Evolutionary conservation across 2,113 vertebrate species (phyloP).

Genomic region (Perognathus longimembris): DNA sequence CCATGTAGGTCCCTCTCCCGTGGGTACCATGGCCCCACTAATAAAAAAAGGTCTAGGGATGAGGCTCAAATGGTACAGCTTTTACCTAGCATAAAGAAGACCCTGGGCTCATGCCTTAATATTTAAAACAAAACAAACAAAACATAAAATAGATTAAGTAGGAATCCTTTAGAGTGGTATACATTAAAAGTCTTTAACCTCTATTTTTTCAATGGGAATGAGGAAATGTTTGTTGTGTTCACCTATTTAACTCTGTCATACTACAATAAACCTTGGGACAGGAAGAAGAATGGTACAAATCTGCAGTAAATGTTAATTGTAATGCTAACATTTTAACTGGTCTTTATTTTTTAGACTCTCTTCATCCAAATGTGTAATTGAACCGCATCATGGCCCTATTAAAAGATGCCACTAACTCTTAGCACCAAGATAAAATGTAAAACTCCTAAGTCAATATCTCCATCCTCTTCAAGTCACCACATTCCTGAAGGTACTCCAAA

Average conservation of each 20-base stretch:
- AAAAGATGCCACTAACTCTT: constrained; percentile 34
- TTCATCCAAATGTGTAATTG: constrained; percentile 24
- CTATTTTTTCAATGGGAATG: no score
- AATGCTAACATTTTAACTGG: constrained; percentile 13
- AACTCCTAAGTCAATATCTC: constrained; percentile 6
- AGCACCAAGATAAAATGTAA: constrained; percentile 34
- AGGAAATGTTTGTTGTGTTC: no score
- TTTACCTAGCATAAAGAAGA: no score
- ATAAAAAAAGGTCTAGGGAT: no score
- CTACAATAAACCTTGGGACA: no score
- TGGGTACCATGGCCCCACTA: no score
- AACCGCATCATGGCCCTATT: neutral
- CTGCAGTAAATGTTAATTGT: constrained; percentile 42
- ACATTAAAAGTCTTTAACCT: no score
- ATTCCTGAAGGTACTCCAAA: constrained; percentile 8
- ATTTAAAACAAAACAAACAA: neutral
- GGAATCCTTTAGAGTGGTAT: constrained; percentile 15
- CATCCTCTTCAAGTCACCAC: neutral
- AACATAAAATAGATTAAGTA: constrained; percentile 37
- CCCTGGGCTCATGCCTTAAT: no score
- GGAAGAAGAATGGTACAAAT: no score
- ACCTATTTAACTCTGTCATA: no score
- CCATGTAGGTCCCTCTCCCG: no score
- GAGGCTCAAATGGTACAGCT: no score
- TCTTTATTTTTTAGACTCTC: constrained; percentile 26